Percentiles rank a stretch among this genome's conserved stretches.
phyloP scores from a whole-genome alignment of 2,888 invertebrate species.

The Oscheius sp. region DNA sequence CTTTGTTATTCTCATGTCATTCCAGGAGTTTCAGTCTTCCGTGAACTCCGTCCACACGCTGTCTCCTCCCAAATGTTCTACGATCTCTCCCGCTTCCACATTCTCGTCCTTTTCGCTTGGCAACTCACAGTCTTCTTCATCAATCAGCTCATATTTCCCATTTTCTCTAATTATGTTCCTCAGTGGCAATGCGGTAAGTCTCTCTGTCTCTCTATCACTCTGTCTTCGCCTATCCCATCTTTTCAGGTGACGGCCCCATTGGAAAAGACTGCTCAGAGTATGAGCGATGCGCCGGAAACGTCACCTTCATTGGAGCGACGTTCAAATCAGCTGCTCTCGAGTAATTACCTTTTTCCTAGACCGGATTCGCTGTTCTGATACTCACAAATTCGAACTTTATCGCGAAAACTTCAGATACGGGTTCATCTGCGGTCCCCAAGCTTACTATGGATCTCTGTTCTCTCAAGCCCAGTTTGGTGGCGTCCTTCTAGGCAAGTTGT shows the following conservation, averaged over 20 bases:
- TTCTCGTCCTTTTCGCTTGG: constrained; percentile 70
- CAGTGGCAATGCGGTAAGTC: constrained; percentile 55
- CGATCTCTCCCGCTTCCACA: constrained; percentile 71
- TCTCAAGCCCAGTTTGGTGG: constrained; percentile 1
- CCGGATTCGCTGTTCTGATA: too few relatives aligned
- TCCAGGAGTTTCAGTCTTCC: too few relatives aligned
- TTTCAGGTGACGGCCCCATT: constrained; percentile 50
- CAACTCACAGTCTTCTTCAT: constrained; percentile 72
- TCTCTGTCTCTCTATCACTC: neutral
- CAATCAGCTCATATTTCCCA: constrained; percentile 68
- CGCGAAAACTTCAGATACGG: neutral
- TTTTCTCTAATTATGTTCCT: constrained; percentile 71
- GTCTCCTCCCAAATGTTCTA: constrained; percentile 55
- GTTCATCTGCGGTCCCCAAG: neutral
- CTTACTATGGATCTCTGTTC: neutral
- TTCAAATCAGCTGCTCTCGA: constrained; percentile 68
- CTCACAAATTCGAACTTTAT: too few relatives aligned
- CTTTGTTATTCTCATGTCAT: too few relatives aligned
- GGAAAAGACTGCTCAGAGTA: constrained; percentile 63
- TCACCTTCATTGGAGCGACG: constrained; percentile 63
- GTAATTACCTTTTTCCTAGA: constrained; percentile 30
- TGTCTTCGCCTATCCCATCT: neutral
- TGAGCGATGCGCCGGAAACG: constrained; percentile 47
- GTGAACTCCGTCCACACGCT: too few relatives aligned
- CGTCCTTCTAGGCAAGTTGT: neutral